Evolutionary conservation across 2,113 vertebrate species (phyloP).

Genomic region (Seriola rivoliana): DNA sequence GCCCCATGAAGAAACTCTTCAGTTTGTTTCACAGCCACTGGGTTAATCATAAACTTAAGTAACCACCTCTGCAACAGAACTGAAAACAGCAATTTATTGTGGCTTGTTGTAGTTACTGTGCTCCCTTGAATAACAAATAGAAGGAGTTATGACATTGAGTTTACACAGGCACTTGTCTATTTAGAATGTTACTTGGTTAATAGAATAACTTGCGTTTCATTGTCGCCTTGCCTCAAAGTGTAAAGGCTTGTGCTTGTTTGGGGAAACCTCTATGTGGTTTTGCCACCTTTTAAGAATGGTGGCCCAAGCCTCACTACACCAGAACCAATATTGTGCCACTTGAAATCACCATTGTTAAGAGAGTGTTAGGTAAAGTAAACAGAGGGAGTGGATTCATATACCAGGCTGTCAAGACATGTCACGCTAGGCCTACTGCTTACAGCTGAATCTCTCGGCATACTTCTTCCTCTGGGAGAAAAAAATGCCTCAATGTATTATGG

Average conservation of each 20-base stretch:
- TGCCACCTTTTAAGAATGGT: constrained; percentile 6
- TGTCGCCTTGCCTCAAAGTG: not conserved
- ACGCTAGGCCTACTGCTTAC: constrained; percentile 20
- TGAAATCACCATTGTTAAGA: constrained; percentile 52
- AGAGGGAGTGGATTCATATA: constrained; percentile 53
- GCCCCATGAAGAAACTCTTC: constrained; percentile 50
- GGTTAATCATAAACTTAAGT: constrained; percentile 79
- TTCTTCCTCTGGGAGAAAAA: constrained; percentile 7
- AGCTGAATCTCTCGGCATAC: constrained; percentile 25
- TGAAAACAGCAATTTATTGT: constrained; percentile 35
- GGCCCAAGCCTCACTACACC: not conserved
- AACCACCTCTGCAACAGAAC: constrained; percentile 41
- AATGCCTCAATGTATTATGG: constrained; percentile 21
- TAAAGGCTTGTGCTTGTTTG: constrained; percentile 5
- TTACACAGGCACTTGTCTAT: not conserved
- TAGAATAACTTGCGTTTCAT: not conserved
- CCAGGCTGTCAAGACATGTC: constrained; percentile 52
- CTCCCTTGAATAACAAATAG: constrained; percentile 18
- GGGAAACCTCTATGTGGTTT: constrained; percentile 15
- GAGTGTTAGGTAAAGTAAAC: constrained; percentile 66
- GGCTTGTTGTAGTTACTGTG: constrained; percentile 29
- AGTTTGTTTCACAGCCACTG: constrained; percentile 71
- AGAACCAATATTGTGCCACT: constrained; percentile 34
- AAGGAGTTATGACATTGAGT: constrained; percentile 15
- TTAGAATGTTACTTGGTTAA: constrained; percentile 3